Conservation (phyloP, 2,113 vertebrate genomes). For the Corythaixoides concolor region DNA sequence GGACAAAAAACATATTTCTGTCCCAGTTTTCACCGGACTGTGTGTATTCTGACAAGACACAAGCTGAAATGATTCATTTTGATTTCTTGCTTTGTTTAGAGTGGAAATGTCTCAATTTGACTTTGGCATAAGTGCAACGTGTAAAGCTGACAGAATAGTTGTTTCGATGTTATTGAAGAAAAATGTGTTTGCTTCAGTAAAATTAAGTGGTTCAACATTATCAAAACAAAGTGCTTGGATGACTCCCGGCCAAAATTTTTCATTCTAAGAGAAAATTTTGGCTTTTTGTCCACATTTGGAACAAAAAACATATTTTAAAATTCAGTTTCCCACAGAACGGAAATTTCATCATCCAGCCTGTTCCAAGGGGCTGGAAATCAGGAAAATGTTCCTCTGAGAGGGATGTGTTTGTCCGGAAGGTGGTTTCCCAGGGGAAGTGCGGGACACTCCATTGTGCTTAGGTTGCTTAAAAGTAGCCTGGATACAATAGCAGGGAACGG, state of each 20-base stretch:
- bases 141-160: neutral
- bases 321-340: neutral
- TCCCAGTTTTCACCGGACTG: neutral
- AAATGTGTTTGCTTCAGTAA: neutral
- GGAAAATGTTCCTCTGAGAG: neutral
- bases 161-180: neutral
- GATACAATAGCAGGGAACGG: neutral
- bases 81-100: constrained; percentile 1
- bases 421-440: neutral
- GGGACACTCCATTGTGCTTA: constrained; percentile 20
- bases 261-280: neutral
- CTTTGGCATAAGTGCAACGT: neutral
- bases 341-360: neutral
- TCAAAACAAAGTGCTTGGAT: neutral
- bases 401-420: constrained; percentile 33
- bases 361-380: neutral
- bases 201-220: neutral
- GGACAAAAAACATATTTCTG: neutral
- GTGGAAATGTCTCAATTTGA: constrained; percentile 11
- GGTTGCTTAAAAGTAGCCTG: neutral
- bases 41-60: constrained; percentile 13
- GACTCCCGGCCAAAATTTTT: neutral
- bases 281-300: constrained; percentile 15
- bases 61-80: neutral
- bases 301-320: neutral